A percentile compares a stretch with the other conserved stretches of the same genome.
Evolutionary conservation across 2,797 vertebrate genomes (phyloP).

Genomic region (Coendou prehensilis): DNA sequence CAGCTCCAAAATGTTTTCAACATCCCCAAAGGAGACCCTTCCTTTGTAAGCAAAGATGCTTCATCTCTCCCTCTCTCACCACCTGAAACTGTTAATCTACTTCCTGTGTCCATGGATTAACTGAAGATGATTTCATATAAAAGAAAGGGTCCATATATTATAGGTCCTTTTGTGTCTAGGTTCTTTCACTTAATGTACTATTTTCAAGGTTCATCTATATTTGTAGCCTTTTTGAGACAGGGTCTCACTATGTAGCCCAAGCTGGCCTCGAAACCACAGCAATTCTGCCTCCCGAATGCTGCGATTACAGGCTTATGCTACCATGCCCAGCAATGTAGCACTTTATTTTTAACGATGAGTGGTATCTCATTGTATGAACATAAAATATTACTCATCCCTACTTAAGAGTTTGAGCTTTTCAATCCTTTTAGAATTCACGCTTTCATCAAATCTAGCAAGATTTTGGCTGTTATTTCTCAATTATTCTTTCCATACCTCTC

Average conservation of each 20-base stretch:
- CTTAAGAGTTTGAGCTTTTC: background rate
- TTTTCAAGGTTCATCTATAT: conserved; percentile 9
- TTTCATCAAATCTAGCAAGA: background rate
- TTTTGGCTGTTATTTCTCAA: background rate
- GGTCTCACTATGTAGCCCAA: no score
- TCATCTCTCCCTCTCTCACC: background rate
- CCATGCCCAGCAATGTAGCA: background rate
- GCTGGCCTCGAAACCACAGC: no score
- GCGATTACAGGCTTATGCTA: no score
- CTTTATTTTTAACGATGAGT: conserved; percentile 6
- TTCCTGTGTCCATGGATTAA: background rate
- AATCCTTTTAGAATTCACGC: background rate
- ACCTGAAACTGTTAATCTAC: background rate
- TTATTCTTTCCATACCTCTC: background rate
- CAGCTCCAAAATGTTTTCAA: background rate
- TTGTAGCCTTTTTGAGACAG: no score
- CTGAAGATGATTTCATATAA: background rate
- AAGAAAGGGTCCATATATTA: background rate
- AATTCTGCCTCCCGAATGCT: no score
- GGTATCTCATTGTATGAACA: background rate
- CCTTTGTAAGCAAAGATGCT: background rate
- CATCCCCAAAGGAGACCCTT: background rate
- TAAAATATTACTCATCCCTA: background rate
- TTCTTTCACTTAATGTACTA: background rate
- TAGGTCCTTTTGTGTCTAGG: background rate